Evolutionary conservation across 2,888 invertebrate genomes (phyloP).

Genomic region (Torymus texanus): DNA sequence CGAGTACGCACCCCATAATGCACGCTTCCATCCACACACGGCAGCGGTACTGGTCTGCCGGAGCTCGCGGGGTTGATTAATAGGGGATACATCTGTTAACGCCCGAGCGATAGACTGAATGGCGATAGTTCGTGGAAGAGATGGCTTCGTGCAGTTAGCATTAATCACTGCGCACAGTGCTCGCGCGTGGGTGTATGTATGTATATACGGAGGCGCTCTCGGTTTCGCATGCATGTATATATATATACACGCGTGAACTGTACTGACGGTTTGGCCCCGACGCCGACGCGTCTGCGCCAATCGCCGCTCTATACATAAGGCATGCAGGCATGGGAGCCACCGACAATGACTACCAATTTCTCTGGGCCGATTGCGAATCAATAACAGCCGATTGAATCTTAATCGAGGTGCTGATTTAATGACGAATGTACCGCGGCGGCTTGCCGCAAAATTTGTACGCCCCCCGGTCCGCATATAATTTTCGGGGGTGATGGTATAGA

Average conservation of each 20-base stretch:
- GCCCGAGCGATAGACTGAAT: conserved; percentile 69
- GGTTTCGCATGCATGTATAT: conserved; percentile 4
- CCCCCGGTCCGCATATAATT: too few relatives aligned
- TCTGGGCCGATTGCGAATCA: conserved; percentile 46
- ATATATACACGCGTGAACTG: too few relatives aligned
- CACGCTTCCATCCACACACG: neutral
- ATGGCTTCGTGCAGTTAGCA: conserved; percentile 70
- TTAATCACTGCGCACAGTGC: conserved; percentile 68
- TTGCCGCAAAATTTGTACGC: too few relatives aligned
- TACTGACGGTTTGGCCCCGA: neutral
- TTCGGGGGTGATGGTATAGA: too few relatives aligned
- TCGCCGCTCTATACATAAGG: conserved; percentile 18
- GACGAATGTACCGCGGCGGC: neutral
- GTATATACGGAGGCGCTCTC: neutral
- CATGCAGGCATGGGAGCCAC: neutral
- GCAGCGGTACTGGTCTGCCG: too few relatives aligned
- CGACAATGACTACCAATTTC: conserved; percentile 56
- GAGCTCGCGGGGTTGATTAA: conserved; percentile 69
- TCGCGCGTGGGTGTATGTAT: too few relatives aligned
- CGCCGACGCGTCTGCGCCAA: conserved; percentile 10
- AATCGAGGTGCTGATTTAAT: conserved; percentile 51
- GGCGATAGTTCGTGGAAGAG: conserved; percentile 69
- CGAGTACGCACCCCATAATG: neutral
- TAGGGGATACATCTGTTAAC: conserved; percentile 73
- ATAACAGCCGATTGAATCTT: conserved; percentile 55